A percentile compares a stretch with the other conserved stretches of the same genome.
These are phyloP conservation scores for Atrina japonica DNA, from an alignment of 2,888 invertebrate genomes.

Conservation along the genomic window DNA sequence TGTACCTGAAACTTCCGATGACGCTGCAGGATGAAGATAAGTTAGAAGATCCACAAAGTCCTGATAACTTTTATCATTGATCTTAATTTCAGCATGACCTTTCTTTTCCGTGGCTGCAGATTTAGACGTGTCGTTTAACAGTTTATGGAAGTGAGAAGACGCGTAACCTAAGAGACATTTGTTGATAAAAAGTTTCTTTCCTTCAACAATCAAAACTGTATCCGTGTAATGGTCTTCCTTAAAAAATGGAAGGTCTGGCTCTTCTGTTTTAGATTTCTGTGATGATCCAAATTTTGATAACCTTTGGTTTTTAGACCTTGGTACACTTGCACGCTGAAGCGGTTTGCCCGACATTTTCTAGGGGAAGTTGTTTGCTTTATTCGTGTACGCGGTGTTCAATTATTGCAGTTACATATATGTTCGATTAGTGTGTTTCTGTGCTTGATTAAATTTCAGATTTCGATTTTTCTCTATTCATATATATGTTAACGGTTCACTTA, in stretches of 20 bases:
- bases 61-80: conserved; percentile 24
- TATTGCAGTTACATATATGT: no score
- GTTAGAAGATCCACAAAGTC: conserved; percentile 39
- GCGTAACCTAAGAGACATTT: conserved; percentile 29
- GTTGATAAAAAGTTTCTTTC: conserved; percentile 36
- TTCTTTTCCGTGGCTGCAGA: conserved; percentile 13
- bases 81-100: conserved; percentile 25
- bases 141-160: conserved; percentile 34
- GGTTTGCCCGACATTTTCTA: no score
- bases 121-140: conserved; percentile 29
- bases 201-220: conserved; percentile 33
- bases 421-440: no score
- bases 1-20: conserved; percentile 34
- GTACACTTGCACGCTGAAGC: no score
- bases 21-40: conserved; percentile 34
- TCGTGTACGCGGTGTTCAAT: no score
- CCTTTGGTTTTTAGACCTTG: no score
- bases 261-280: conserved; percentile 3
- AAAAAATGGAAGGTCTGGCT: conserved; percentile 31
- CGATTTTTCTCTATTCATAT: no score
- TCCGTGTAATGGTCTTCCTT: conserved; percentile 42
- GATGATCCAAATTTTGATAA: not conserved
- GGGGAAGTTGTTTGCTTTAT: no score
- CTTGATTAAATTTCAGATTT: no score
- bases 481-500: no score